phyloP scores from a whole-genome alignment of 2,797 vertebrate genomes.

The Botia kubotai region DNA sequence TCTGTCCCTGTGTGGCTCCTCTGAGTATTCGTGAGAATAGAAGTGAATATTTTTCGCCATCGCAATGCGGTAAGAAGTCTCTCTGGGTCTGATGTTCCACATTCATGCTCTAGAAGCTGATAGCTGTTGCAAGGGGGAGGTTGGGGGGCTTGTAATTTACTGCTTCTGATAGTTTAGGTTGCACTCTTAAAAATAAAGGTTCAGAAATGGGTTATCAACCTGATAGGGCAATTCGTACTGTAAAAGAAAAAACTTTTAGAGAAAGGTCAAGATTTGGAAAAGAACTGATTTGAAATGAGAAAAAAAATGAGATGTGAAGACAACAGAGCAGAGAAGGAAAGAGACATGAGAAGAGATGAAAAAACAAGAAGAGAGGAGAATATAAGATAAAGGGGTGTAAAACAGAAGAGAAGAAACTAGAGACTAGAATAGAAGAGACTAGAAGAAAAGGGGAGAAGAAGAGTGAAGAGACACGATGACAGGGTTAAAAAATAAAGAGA shows the following conservation, averaged over 20 bases:
- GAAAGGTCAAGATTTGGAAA: no score
- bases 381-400: background rate
- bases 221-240: no score
- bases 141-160: background rate
- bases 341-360: no score
- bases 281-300: no score
- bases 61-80: conserved; percentile 21
- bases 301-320: no score
- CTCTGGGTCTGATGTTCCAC: conserved; percentile 38
- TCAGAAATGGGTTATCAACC: no score
- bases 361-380: no score
- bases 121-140: background rate
- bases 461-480: background rate
- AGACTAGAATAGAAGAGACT: background rate
- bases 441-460: no score
- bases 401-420: background rate
- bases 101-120: conserved; percentile 37
- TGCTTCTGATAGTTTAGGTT: background rate
- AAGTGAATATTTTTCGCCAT: conserved; percentile 17
- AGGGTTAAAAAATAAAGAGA: background rate
- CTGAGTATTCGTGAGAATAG: conserved; percentile 21
- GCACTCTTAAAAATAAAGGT: no score
- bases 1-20: background rate
- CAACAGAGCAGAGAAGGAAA: no score
- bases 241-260: no score